Evolutionary conservation across 2,113 vertebrate genomes (phyloP), one percentile per base, ranked within the genome.

Genomic region (Glaucomys volans): DNA sequence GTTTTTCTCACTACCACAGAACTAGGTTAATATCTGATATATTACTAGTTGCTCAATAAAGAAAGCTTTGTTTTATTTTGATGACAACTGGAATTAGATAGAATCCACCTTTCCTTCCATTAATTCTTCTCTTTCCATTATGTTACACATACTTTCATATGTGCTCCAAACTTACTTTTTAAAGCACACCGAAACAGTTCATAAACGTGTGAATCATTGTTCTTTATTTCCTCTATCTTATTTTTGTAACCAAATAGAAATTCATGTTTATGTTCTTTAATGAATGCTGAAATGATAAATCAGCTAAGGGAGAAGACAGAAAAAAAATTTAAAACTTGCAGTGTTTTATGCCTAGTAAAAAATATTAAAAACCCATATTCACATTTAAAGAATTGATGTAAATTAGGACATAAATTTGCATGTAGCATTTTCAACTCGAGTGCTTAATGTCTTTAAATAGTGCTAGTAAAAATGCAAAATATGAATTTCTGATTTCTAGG

Each of bases 231-330:
- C 47, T 54, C 52, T 40, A 82, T 83, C 24, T 11, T 30, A 50
- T 79, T 72, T 91, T 94, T 95, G 26, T 91, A 91, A 57, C 18
- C 5, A 88, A 71, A 82, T 10, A 87, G 40, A 88, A 92, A 72
- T 91, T 64, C 10, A 50, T 20, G 44, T 93, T 87, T 95, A 85
- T 76, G 40, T 88, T 96, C 28, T 87, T 91, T 47, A 72, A 32
- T 94, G 26, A 91, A 77, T 44, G 35, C 35, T 85, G n/a, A 90
- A 74, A 92, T 95, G 44, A 80, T 90, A 87, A 97, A 52, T 87
- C 92, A 67, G 18, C 42, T 85, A 91, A 95, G 6, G 5, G n/a
- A 95, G 17, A 44, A 81, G 17, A 26, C 32, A 83, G 11, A 87
- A 66, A 44, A 50, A 74, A 35, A 17, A 37, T n/a, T 67, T 8